Base-by-base conservation (phyloP, 2,888 invertebrate genomes). In the Microchrysa polita region DNA sequence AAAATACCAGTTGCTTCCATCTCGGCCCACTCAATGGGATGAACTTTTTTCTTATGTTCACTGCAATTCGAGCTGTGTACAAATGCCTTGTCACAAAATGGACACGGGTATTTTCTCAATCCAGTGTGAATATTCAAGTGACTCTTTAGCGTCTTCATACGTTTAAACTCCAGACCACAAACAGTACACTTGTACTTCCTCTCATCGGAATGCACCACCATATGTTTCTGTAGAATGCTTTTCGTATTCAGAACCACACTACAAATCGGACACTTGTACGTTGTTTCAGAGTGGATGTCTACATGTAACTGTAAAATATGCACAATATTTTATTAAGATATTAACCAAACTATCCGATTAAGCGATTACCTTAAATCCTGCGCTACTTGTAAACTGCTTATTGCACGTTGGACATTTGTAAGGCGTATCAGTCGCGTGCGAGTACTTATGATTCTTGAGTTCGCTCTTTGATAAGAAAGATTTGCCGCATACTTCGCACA, bases 1-100 rank as follows among this genome's bases (percentile, higher is more conserved):
- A 79, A 78, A 23, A 80, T 81, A 0, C 85, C 85, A 2, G 78
- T 78, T 0, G 84, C 80, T 76, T 85, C 85, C 74, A 84, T 81
- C 14, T 81, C 84, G 0, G 84, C 85, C 73, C 85, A 76, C 22
- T 73, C 73, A 14, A 7, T 40, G 0, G 69, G 67, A 73, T 73
- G 73, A n/a, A 10, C 27, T 16, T 48, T 18, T 73, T 48, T 67
- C n/a, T 52, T 59, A 42, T 73, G 73, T 27, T 67, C 67, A 34
- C 73, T 22, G 12, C 67, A 67, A 34, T 73, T 60, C 12, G 67
- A 18, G 1, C 59, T 60, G 34, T 73, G 59, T 4, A 53, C 42
- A 61, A 73, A 73, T 5, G 60, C 52, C 52, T 69, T 73, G 12
- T 5, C n/a, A 22, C 73, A 73, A 27, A 27, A 73, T 1, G 44